These are phyloP conservation scores for Hypanus sabinus DNA, from an alignment of 2,113 vertebrate species.

Conservation along the genomic window DNA sequence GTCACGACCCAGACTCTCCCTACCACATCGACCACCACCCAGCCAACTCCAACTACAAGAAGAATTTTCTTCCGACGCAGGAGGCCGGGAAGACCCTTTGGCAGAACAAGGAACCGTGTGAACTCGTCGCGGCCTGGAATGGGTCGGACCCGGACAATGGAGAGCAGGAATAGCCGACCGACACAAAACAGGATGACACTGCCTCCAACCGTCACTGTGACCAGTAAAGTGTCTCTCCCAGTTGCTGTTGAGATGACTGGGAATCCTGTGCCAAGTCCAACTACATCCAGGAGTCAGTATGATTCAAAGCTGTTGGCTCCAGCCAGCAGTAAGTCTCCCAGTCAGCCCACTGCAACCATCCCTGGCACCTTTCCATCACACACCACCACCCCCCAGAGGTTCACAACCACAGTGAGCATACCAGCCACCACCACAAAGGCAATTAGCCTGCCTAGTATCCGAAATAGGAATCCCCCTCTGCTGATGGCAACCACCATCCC, in stretches of 20 bases:
- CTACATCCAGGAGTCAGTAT: not conserved
- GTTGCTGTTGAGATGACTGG: not conserved
- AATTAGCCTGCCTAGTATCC: not conserved
- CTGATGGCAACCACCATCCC: too few species aligned
- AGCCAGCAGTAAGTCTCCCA: not conserved
- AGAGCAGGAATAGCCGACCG: not conserved
- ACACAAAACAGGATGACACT: not conserved
- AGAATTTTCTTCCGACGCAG: conserved; percentile 44
- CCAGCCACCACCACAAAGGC: not conserved
- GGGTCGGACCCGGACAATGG: not conserved
- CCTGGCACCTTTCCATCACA: not conserved
- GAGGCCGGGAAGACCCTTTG: conserved; percentile 46
- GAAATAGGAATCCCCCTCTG: not conserved
- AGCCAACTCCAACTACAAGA: conserved; percentile 30
- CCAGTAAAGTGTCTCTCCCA: not conserved
- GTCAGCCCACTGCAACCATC: not conserved
- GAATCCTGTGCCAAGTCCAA: not conserved
- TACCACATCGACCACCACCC: not conserved
- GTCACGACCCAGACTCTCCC: not conserved
- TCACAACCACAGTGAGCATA: too few species aligned
- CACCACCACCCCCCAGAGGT: too few species aligned
- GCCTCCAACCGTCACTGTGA: not conserved
- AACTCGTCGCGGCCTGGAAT: conserved; percentile 2
- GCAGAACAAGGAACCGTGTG: conserved; percentile 34
- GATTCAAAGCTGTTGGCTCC: too few species aligned